Percentiles rank a stretch among this genome's conserved stretches.
Conservation (phyloP, 2,113 vertebrate species). For the Saguinus midas region DNA sequence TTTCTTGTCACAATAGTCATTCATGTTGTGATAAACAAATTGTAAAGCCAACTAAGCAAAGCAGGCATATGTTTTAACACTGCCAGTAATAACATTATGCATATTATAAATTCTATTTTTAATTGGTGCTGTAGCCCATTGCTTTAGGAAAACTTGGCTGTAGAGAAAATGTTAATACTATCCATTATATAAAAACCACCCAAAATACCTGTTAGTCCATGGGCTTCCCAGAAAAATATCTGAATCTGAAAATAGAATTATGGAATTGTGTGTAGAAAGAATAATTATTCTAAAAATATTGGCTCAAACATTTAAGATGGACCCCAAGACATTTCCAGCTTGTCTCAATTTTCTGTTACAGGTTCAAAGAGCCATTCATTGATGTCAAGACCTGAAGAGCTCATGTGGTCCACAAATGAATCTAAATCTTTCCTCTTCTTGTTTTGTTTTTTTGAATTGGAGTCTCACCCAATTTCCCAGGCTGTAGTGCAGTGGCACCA, state of each 20-base stretch:
- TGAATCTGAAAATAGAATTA: background rate
- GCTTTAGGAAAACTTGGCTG: background rate
- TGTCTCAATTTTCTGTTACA: background rate
- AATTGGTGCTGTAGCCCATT: background rate
- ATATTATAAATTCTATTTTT: background rate
- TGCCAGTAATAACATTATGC: background rate
- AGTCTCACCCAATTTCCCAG: too few species aligned
- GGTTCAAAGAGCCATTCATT: background rate
- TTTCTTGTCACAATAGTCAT: background rate
- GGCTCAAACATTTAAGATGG: background rate
- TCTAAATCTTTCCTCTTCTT: too few species aligned
- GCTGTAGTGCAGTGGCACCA: too few species aligned
- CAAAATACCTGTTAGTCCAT: background rate
- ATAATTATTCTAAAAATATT: background rate
- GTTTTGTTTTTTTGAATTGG: too few species aligned
- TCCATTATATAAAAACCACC: background rate
- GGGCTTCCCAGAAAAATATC: background rate
- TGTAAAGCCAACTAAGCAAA: background rate
- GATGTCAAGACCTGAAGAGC: background rate
- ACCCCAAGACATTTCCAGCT: background rate
- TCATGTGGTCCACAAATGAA: background rate
- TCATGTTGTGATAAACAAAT: background rate
- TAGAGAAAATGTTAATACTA: background rate
- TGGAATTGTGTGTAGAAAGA: background rate
- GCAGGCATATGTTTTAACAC: background rate